Conservation (phyloP, 2,888 invertebrate genomes). For the Steinernema scapterisci region DNA sequence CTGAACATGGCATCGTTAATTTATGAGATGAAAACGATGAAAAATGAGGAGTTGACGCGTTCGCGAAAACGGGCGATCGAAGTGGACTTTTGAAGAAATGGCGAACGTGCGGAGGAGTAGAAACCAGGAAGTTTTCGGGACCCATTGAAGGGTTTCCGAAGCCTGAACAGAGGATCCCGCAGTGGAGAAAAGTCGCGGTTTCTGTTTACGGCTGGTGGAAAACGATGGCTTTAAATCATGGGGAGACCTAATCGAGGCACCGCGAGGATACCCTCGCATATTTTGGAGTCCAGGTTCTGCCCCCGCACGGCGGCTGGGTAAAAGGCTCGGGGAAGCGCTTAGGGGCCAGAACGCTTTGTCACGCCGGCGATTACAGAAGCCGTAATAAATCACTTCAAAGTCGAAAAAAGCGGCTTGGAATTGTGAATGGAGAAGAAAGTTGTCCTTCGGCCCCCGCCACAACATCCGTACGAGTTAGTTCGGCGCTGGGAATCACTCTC, state of each 20-base stretch:
- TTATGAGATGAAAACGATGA: slow-evolving; percentile 14
- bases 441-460: neutral
- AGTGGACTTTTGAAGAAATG: neutral
- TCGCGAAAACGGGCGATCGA: neutral
- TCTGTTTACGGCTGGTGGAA: neutral
- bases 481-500: slow-evolving; percentile 10
- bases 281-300: too few relatives aligned
- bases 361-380: too few relatives aligned
- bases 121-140: neutral
- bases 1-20: slow-evolving; percentile 23
- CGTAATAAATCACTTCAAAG: too few relatives aligned
- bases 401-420: too few relatives aligned
- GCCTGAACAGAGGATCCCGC: neutral
- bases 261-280: too few relatives aligned
- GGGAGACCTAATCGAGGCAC: too few relatives aligned
- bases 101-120: neutral
- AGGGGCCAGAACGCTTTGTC: too few relatives aligned
- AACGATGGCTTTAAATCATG: too few relatives aligned
- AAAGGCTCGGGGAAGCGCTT: too few relatives aligned
- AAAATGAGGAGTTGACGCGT: slow-evolving; percentile 4
- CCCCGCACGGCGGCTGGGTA: too few relatives aligned
- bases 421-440: neutral
- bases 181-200: neutral
- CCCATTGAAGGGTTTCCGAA: neutral
- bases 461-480: neutral